These are phyloP conservation scores for Pica pica DNA, from an alignment of 2,113 vertebrate genomes.

Conservation along the genomic window DNA sequence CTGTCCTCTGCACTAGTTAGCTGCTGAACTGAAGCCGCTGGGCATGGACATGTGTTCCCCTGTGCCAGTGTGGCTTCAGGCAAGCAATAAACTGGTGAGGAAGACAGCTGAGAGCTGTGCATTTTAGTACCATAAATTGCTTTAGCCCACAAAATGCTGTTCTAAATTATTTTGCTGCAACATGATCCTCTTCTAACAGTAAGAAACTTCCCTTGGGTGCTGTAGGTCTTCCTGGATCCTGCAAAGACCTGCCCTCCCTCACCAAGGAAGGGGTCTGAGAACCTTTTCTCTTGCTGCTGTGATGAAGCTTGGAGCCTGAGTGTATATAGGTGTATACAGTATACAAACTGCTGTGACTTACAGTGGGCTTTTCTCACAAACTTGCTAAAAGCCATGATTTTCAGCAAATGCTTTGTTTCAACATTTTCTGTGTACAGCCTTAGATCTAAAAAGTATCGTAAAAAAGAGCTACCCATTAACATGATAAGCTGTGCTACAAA, in stretches of 20 bases:
- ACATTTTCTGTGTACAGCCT: not conserved
- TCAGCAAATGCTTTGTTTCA: not conserved
- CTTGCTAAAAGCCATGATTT: not conserved
- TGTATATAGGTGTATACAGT: not conserved
- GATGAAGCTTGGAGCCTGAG: not conserved
- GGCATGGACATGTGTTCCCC: not conserved
- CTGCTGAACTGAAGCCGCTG: not conserved
- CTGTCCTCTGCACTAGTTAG: not conserved
- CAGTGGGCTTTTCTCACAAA: not conserved
- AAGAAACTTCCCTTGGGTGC: not conserved
- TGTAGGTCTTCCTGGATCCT: not conserved
- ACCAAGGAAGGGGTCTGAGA: not conserved
- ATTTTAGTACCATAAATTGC: not conserved
- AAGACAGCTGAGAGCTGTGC: not conserved
- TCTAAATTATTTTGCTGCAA: not conserved
- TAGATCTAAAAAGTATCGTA: not conserved
- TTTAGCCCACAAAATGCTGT: not conserved
- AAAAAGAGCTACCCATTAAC: not conserved
- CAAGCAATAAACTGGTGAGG: not conserved
- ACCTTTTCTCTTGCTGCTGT: not conserved
- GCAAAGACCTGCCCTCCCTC: not conserved
- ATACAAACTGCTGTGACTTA: not conserved
- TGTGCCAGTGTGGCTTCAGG: not conserved
- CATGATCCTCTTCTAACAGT: not conserved
- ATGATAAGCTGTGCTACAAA: not conserved